Percentiles rank a stretch among this genome's conserved stretches.
Conservation (phyloP, 2,888 invertebrate genomes). For the Cephus runcator region DNA sequence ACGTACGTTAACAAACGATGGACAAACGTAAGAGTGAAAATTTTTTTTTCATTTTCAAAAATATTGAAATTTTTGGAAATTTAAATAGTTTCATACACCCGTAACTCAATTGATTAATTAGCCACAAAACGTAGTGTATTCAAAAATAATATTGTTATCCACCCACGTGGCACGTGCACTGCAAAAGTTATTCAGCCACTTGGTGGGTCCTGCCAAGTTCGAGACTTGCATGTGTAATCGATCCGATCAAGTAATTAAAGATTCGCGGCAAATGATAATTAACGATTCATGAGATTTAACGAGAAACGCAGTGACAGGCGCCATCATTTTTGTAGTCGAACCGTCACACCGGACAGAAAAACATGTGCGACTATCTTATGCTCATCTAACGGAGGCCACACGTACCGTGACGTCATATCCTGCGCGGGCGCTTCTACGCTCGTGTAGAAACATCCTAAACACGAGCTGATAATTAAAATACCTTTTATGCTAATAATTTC, state of each 20-base stretch:
- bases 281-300: slow-evolving; percentile 13
- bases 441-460: slow-evolving; percentile 33
- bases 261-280: slow-evolving; percentile 12
- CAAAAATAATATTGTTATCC: not conserved
- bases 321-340: not conserved
- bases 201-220: not conserved
- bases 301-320: slow-evolving; percentile 7
- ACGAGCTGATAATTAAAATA: slow-evolving; percentile 35
- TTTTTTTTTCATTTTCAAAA: not conserved
- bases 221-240: not conserved
- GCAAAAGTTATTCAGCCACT: not conserved
- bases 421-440: slow-evolving; percentile 32
- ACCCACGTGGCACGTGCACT: not conserved
- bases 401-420: slow-evolving; percentile 37
- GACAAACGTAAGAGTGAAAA: too few relatives aligned
- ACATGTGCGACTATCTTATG: slow-evolving; percentile 9
- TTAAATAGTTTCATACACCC: not conserved
- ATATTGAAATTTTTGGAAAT: not conserved
- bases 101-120: not conserved
- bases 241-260: not conserved
- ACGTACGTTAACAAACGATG: too few relatives aligned
- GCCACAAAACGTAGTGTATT: not conserved
- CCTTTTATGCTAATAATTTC: slow-evolving; percentile 30
- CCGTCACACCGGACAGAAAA: slow-evolving; percentile 1
- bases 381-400: slow-evolving; percentile 26